Evolutionary conservation across 1,140 invertebrate genomes (phyloP), one percentile per base, ranked within the genome.

Genomic region (Drosophila micromelanica): DNA sequence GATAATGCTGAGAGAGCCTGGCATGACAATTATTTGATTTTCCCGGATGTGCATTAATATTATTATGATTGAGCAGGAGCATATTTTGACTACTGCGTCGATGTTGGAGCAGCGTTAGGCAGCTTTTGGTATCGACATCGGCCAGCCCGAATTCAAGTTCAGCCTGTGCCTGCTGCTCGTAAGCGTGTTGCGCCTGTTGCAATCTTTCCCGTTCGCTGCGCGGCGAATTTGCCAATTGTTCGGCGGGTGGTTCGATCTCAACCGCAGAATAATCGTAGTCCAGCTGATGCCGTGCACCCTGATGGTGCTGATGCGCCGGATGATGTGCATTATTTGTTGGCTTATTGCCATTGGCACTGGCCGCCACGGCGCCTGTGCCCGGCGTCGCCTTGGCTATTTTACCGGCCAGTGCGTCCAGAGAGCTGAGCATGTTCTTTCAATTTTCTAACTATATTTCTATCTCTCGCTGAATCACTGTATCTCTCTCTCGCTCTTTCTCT

Each of bases 331-430:
- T 76, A 57, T 76, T 73, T 27, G 54, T 77, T 57, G 72, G 69
- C 59, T 85, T 87, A 48, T 75, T 80, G 65, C 75, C 89, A 60
- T 46, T 78, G 52, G 56, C 59, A 43, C 49, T 73, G 45, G 76
- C 84, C 54, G 86, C 62, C 6, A 81, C 78, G 23, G 78, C 77
- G 3, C 84, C 85, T 0, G 85, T 89, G 23, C 76, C 84, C 15
- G 84, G 85, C 49, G 84, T 89, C 51, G 84, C 79, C 70, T 96
- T 95, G 92, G 96, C 96, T 92, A 96, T 95, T 92, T 96, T 96
- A 84, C 95, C 95, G 92, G 95, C 96, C 92, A 96, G 93, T 91
- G 95, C 94, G 93, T 96, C 96, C 92, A 96, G 92, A 68, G 96
- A 96, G 92, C 96, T 95, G 90, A 96, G 93, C 96, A 96, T 96